Percentiles rank a stretch among this genome's conserved stretches.
Evolutionary conservation across 1,140 invertebrate genomes (phyloP).

Genomic region (Oncopeltus fasciatus): DNA sequence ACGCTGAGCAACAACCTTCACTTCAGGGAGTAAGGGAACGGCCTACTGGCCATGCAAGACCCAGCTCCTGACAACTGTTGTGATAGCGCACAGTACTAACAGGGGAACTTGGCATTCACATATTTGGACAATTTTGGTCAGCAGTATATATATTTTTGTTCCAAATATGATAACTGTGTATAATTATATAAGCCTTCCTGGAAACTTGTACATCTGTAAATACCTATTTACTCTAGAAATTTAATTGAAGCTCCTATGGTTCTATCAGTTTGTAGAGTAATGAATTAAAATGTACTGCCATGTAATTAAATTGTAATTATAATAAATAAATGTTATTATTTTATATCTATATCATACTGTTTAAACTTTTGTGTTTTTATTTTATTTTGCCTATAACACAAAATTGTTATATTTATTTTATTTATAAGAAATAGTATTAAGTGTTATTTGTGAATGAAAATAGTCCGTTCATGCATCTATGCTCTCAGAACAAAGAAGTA

Average conservation of each 20-base stretch:
- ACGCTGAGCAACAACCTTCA: background rate
- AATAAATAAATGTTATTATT: background rate
- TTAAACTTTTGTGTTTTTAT: background rate
- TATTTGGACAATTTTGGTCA: background rate
- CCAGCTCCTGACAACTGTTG: too few relatives aligned
- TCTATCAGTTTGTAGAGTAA: conserved; percentile 5
- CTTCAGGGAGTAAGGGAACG: too few relatives aligned
- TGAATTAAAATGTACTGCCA: background rate
- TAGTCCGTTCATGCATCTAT: too few relatives aligned
- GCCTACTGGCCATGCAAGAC: too few relatives aligned
- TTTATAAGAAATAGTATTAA: conserved; percentile 1
- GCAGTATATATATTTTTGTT: background rate
- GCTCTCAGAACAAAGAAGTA: too few relatives aligned
- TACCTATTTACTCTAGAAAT: background rate
- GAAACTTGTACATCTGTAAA: conserved; percentile 1
- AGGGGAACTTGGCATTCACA: too few relatives aligned
- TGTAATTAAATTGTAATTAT: conserved; percentile 15
- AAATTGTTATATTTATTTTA: conserved; percentile 5
- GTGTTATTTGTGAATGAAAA: background rate
- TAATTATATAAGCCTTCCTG: background rate
- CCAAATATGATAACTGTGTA: conserved; percentile 1
- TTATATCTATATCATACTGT: too few relatives aligned
- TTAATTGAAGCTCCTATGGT: too few relatives aligned
- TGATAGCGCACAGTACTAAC: too few relatives aligned
- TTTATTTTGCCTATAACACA: background rate